These are phyloP conservation scores for Pollenia amentaria DNA, from an alignment of 2,888 invertebrate species.

Conservation along the genomic window DNA sequence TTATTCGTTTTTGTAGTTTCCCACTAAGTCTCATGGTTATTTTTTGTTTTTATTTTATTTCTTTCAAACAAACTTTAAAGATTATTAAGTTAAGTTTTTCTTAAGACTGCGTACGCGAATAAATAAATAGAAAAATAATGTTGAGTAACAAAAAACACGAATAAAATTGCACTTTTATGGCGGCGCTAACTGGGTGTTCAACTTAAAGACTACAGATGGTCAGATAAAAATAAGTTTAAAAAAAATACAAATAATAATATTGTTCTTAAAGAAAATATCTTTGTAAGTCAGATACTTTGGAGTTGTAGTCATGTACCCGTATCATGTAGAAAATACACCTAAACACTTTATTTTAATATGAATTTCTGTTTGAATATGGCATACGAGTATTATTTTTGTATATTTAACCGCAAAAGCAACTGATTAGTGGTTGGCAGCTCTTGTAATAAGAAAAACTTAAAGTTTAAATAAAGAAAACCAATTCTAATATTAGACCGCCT, in stretches of 20 bases:
- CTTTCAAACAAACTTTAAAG: background rate
- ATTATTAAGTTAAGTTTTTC: slow-evolving; percentile 1
- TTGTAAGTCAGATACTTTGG: background rate
- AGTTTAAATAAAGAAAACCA: background rate
- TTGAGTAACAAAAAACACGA: slow-evolving; percentile 50
- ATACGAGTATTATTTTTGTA: background rate
- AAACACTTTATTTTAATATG: slow-evolving; percentile 30
- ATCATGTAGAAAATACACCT: slow-evolving; percentile 36
- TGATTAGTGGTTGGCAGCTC: slow-evolving; percentile 20
- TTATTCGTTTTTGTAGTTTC: slow-evolving; percentile 15
- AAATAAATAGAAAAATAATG: background rate
- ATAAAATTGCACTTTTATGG: slow-evolving; percentile 64
- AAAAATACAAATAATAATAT: slow-evolving; percentile 12
- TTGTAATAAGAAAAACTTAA: slow-evolving; percentile 16
- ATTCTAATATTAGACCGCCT: background rate
- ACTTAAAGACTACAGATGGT: slow-evolving; percentile 61
- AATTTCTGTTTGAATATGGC: background rate
- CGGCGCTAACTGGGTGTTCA: slow-evolving; percentile 69
- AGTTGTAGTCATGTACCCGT: slow-evolving; percentile 2
- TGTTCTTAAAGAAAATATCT: slow-evolving; percentile 1
- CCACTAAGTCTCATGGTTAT: background rate
- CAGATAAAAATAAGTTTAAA: slow-evolving; percentile 64
- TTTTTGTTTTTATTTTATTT: background rate
- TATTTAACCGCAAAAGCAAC: slow-evolving; percentile 35
- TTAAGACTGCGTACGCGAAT: background rate